phyloP scores from a whole-genome alignment of 2,888 invertebrate species.

The Asteroscopus sphinx region DNA sequence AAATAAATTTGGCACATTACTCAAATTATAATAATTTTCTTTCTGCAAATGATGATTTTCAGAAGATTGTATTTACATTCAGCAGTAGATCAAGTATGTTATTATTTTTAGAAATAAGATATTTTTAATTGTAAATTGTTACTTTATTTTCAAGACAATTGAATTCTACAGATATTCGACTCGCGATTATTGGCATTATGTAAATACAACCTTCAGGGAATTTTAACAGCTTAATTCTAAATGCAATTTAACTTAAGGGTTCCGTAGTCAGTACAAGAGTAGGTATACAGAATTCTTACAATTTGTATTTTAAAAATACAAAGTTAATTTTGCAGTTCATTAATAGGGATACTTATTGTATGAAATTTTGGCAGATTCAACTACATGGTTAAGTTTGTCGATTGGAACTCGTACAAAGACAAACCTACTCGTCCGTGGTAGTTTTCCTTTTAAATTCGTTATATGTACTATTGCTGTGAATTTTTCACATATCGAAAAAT shows the following conservation, averaged over 20 bases:
- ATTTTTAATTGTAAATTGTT: constrained; percentile 30
- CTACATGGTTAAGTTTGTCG: no score
- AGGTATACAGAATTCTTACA: no score
- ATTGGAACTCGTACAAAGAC: no score
- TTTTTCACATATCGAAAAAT: no score
- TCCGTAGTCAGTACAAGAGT: no score
- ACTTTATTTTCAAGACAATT: constrained; percentile 24
- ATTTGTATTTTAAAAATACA: no score
- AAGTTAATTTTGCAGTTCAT: no score
- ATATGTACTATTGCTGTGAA: no score
- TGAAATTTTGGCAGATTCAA: no score
- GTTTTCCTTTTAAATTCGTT: no score
- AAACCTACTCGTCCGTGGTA: no score
- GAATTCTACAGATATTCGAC: constrained; percentile 27
- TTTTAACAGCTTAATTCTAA: constrained; percentile 7
- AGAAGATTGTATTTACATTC: constrained; percentile 40
- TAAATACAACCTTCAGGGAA: constrained; percentile 37
- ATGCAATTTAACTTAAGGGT: constrained; percentile 29
- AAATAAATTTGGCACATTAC: constrained; percentile 68
- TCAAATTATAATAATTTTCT: constrained; percentile 47
- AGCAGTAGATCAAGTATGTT: constrained; percentile 16
- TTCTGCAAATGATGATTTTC: constrained; percentile 17
- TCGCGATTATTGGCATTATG: constrained; percentile 19
- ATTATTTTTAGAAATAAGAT: constrained; percentile 23
- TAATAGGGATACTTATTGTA: no score